These are phyloP conservation scores for Tenthredo notha DNA, from an alignment of 2,888 invertebrate species.

Conservation along the genomic window DNA sequence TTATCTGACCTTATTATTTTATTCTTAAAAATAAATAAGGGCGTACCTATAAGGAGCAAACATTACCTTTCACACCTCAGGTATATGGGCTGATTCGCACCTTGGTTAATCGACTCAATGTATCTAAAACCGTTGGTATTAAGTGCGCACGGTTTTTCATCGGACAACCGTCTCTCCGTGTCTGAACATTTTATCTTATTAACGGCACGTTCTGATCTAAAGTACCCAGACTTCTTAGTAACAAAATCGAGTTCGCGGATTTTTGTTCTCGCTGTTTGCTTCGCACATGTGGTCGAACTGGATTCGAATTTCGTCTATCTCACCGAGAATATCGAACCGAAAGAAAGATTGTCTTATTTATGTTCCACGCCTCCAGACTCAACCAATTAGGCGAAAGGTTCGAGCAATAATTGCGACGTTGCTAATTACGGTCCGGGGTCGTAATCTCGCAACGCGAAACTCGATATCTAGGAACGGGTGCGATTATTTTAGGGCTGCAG, in stretches of 20 bases:
- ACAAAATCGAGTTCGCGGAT: constrained; percentile 13
- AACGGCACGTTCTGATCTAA: constrained; percentile 53
- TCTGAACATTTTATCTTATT: constrained; percentile 47
- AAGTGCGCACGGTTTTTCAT: constrained; percentile 1
- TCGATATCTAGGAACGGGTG: constrained; percentile 22
- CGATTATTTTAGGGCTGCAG: neutral
- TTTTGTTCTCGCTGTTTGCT: neutral
- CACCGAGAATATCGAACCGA: constrained; percentile 6
- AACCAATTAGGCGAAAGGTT: constrained; percentile 39
- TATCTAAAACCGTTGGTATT: constrained; percentile 20
- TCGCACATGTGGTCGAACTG: neutral
- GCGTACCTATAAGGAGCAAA: constrained; percentile 19
- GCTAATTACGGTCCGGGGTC: constrained; percentile 34
- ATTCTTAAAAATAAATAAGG: constrained; percentile 7
- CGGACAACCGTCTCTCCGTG: constrained; percentile 32
- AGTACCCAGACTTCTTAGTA: constrained; percentile 50
- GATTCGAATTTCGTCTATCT: constrained; percentile 11
- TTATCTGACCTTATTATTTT: neutral
- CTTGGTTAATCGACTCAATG: constrained; percentile 58
- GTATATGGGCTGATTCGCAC: constrained; percentile 58
- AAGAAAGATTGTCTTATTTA: constrained; percentile 42
- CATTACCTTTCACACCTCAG: neutral
- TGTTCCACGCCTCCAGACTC: constrained; percentile 15
- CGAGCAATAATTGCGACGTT: constrained; percentile 32
- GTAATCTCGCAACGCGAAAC: neutral